Evolutionary conservation across 2,888 invertebrate species (phyloP), one percentile per base, ranked within the genome.

Genomic region (Rambutsinella grinnellia): DNA sequence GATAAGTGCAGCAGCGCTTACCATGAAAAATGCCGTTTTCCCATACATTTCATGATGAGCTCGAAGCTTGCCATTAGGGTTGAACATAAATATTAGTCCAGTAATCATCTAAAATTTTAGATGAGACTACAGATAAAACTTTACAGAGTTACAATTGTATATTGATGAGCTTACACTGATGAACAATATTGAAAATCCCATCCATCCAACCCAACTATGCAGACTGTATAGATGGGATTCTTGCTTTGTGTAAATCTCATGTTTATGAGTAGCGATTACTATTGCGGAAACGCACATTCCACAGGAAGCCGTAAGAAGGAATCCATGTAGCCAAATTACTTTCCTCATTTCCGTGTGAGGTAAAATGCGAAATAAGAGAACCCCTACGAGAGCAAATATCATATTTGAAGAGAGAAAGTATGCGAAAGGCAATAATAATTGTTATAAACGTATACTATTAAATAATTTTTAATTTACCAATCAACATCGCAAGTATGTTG

Each of bases 121-220:
- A n/a, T n/a, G n/a, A n/a, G n/a, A n/a, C n/a, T n/a, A n/a, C n/a
- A n/a, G n/a, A n/a, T n/a, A n/a, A n/a, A n/a, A n/a, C n/a, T n/a
- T n/a, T n/a, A n/a, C n/a, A n/a, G n/a, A n/a, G n/a, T n/a, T n/a
- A n/a, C n/a, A n/a, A n/a, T n/a, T n/a, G n/a, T n/a, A n/a, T n/a
- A n/a, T n/a, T n/a, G n/a, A n/a, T n/a, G n/a, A n/a, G n/a, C n/a
- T n/a, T n/a, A n/a, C n/a, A 57, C 57, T n/a, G 57, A 57, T 10
- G 17, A 13, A 2, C 5, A 61, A 23, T n/a, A 61, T 1, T 46
- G 13, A 2, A 47, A 24, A 2, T 10, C 49, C 44, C 3, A 53
- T 46, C 2, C 62, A 19, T n/a, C 77, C 77, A 2, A 77, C 21
- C 78, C 72, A 74, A 44, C 63, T 62, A 17, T 78, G 78, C 17